Conservation (phyloP, 2,888 invertebrate genomes). For the Epirrita christyi region DNA sequence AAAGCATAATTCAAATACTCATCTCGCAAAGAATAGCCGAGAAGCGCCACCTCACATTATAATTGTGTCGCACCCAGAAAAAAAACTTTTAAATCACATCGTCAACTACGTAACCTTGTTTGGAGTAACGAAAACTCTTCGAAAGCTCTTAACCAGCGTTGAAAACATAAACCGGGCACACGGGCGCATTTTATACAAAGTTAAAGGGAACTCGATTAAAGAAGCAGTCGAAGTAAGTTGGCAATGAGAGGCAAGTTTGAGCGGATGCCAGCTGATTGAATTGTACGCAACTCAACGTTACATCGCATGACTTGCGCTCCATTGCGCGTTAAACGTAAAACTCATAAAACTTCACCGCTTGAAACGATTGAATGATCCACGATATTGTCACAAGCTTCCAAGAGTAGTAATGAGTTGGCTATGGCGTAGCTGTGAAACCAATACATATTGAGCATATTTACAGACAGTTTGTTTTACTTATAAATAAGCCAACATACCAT, state of each 20-base stretch:
- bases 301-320: constrained; percentile 30
- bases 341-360: constrained; percentile 29
- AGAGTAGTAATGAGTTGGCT: constrained; percentile 7
- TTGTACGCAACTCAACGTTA: constrained; percentile 53
- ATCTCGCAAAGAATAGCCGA: constrained; percentile 4
- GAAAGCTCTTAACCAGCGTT: constrained; percentile 72
- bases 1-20: constrained; percentile 2
- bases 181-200: constrained; percentile 74
- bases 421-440: neutral
- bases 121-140: constrained; percentile 67
- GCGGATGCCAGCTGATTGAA: constrained; percentile 60
- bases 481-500: no score
- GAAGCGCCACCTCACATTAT: constrained; percentile 18
- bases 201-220: constrained; percentile 77
- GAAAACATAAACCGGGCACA: constrained; percentile 75
- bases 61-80: constrained; percentile 29
- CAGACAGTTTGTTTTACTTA: no score
- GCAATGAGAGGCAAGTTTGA: constrained; percentile 60
- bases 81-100: constrained; percentile 52
- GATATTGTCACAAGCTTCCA: constrained; percentile 14
- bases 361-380: constrained; percentile 20
- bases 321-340: constrained; percentile 37
- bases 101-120: constrained; percentile 61
- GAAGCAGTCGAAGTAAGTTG: constrained; percentile 70
- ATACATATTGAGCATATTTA: no score